phyloP scores from a whole-genome alignment of 2,888 invertebrate species.

The Chaitophorus viminalis region DNA sequence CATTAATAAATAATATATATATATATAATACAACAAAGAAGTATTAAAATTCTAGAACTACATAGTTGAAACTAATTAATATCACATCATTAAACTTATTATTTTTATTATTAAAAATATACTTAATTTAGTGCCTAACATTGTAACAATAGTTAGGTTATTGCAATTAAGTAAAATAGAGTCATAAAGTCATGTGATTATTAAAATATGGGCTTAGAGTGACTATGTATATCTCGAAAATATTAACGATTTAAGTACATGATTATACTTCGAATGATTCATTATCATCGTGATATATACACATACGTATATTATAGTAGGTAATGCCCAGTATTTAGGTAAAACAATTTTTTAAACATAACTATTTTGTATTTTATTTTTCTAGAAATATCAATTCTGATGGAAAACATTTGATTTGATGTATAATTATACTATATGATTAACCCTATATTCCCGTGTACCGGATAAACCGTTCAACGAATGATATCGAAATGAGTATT shows the following conservation, averaged over 20 bases:
- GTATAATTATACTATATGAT: background rate
- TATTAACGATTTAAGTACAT: background rate
- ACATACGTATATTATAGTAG: background rate
- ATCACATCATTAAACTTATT: constrained; percentile 52
- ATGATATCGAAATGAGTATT: background rate
- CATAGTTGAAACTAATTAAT: constrained; percentile 57
- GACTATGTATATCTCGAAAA: background rate
- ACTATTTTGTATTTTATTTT: background rate
- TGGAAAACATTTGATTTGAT: constrained; percentile 9
- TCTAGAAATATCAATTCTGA: background rate
- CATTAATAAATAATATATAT: constrained; percentile 39
- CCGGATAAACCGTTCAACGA: background rate
- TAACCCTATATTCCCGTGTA: constrained; percentile 2
- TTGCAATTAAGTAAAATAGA: constrained; percentile 44
- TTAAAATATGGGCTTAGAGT: background rate
- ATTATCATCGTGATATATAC: background rate
- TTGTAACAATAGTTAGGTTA: constrained; percentile 31
- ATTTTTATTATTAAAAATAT: constrained; percentile 29
- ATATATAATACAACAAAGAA: constrained; percentile 55
- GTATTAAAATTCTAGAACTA: constrained; percentile 46
- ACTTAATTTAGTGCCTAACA: constrained; percentile 42
- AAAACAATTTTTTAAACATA: background rate
- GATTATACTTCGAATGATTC: background rate
- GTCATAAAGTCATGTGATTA: constrained; percentile 10
- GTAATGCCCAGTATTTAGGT: background rate